Conservation (phyloP, 2,113 vertebrate genomes). For the Hiodon tergisus region DNA sequence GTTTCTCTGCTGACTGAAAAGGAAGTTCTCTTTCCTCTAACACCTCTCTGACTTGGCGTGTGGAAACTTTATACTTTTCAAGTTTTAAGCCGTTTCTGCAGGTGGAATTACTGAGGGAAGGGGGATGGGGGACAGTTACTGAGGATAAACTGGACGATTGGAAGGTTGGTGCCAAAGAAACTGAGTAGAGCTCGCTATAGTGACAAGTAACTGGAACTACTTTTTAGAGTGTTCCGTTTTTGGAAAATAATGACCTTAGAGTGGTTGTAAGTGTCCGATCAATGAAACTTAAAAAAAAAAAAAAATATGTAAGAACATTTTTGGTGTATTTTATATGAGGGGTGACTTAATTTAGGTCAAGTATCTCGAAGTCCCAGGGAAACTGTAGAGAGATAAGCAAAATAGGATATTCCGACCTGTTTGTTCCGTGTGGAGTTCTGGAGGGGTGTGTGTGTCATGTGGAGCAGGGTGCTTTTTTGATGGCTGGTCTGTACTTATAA, state of each 20-base stretch:
- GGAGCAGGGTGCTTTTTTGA: slow-evolving; percentile 49
- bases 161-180: slow-evolving; percentile 52
- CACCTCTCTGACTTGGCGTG: slow-evolving; percentile 43
- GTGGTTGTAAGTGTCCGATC: slow-evolving; percentile 25
- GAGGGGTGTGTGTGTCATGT: slow-evolving; percentile 29
- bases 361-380: slow-evolving; percentile 43
- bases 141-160: slow-evolving; percentile 34
- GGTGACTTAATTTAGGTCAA: slow-evolving; percentile 57
- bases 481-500: slow-evolving; percentile 68
- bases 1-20: slow-evolving; percentile 48
- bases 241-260: slow-evolving; percentile 6
- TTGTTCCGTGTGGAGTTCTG: slow-evolving; percentile 29
- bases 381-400: slow-evolving; percentile 29
- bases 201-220: slow-evolving; percentile 40
- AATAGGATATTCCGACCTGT: slow-evolving; percentile 24
- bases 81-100: slow-evolving; percentile 56
- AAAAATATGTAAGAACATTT: slow-evolving; percentile 28
- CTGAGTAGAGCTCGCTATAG: slow-evolving; percentile 44
- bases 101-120: slow-evolving; percentile 58
- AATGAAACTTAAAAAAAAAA: slow-evolving; percentile 25
- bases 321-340: slow-evolving; percentile 32
- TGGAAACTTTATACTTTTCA: slow-evolving; percentile 58
- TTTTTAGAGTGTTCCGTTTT: slow-evolving; percentile 44
- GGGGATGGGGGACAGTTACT: slow-evolving; percentile 25
- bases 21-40: slow-evolving; percentile 49